Conservation (phyloP, 2,888 invertebrate species). For the Pteria penguin region DNA sequence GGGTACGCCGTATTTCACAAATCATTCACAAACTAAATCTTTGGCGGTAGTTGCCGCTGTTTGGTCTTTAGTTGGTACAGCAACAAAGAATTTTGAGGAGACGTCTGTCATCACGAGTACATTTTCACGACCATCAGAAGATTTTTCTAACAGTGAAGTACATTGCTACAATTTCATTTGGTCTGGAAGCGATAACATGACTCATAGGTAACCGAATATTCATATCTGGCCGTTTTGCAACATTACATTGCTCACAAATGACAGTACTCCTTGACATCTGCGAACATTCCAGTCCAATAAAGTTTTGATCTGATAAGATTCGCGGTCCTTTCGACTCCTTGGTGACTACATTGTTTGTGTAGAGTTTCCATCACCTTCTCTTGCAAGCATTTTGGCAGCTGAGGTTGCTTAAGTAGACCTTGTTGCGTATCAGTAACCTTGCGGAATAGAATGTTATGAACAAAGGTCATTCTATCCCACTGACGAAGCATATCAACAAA, state of each 20-base stretch:
- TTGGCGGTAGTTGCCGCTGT: no score
- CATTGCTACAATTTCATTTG: no score
- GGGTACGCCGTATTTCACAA: no score
- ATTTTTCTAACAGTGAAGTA: no score
- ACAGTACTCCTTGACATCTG: conserved; percentile 20
- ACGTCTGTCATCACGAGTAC: no score
- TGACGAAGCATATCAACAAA: conserved; percentile 1
- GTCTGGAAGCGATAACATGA: no score
- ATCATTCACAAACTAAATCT: no score
- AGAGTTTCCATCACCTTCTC: conserved; percentile 19
- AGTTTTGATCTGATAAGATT: conserved; percentile 6
- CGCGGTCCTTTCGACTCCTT: no score
- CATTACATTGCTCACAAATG: conserved; percentile 28
- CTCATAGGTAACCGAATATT: conserved; percentile 16
- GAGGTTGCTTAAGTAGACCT: conserved; percentile 20
- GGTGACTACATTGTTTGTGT: no score
- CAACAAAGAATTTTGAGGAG: no score
- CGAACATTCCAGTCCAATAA: conserved; percentile 32
- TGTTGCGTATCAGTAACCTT: conserved; percentile 12
- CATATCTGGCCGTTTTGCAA: conserved; percentile 19
- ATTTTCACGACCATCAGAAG: no score
- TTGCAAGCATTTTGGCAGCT: conserved; percentile 15
- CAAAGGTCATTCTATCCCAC: conserved; percentile 15
- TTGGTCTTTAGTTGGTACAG: no score
- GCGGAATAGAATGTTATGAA: conserved; percentile 28